These are phyloP conservation scores for Danio rerio DNA, from an alignment of 2,113 vertebrate genomes.

Conservation along the genomic window GRCz12tu NC_133184.1:48068501-48069000, in stretches of 20 bases:
- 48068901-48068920: not conserved
- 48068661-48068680: not conserved
- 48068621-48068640: not conserved
- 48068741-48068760: not conserved
- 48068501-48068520: slow-evolving; percentile 55
- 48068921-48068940: not conserved
- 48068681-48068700: not conserved
- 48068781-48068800: slow-evolving; percentile 25
- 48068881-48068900: not conserved
- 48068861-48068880: not conserved
- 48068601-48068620: not conserved
- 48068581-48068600: slow-evolving; percentile 29
- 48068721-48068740: slow-evolving; percentile 12
- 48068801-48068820: not conserved
- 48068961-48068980: no score
- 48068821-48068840: not conserved
- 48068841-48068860: slow-evolving; percentile 8
- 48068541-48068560: slow-evolving; percentile 49
- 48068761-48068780: slow-evolving; percentile 27
- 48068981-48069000: no score
- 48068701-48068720: not conserved
- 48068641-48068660: not conserved
- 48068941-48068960: not conserved
- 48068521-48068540: slow-evolving; percentile 35
- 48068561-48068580: slow-evolving; percentile 53